These are phyloP conservation scores for Zootoca vivipara DNA, from an alignment of 2,113 vertebrate species.

Conservation along the genomic window DNA sequence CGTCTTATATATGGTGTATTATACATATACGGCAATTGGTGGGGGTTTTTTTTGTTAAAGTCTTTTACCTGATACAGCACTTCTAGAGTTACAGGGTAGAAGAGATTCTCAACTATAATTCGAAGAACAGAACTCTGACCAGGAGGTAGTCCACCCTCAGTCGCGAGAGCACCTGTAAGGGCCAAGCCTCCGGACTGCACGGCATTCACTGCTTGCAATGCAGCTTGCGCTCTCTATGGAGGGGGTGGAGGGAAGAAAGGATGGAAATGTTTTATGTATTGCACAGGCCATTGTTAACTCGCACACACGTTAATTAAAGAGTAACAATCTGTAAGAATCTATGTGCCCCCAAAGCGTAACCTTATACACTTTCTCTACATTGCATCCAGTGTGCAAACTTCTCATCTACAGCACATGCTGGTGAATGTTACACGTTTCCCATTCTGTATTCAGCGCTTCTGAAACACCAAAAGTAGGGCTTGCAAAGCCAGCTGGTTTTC, in stretches of 20 bases:
- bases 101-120: slow-evolving; percentile 83
- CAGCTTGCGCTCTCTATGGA: slow-evolving; percentile 76
- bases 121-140: slow-evolving; percentile 80
- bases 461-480: too few species aligned
- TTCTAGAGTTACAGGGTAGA: slow-evolving; percentile 84
- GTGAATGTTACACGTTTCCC: background rate
- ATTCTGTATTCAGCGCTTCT: background rate
- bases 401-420: background rate
- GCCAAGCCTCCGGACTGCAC: slow-evolving; percentile 66
- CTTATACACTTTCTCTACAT: background rate
- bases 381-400: background rate
- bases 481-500: too few species aligned
- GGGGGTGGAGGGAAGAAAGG: background rate
- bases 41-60: background rate
- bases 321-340: background rate
- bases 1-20: too few species aligned
- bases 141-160: slow-evolving; percentile 63
- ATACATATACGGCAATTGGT: background rate
- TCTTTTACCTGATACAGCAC: slow-evolving; percentile 82
- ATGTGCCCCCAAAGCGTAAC: too few species aligned
- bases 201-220: slow-evolving; percentile 72
- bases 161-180: slow-evolving; percentile 47
- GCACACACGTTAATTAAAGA: background rate
- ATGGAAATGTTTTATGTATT: background rate
- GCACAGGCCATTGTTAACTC: background rate